Percentiles rank a stretch among this genome's conserved stretches.
Conservation (phyloP, 2,797 vertebrate species). For the Neosilurus mollespiculum region DNA sequence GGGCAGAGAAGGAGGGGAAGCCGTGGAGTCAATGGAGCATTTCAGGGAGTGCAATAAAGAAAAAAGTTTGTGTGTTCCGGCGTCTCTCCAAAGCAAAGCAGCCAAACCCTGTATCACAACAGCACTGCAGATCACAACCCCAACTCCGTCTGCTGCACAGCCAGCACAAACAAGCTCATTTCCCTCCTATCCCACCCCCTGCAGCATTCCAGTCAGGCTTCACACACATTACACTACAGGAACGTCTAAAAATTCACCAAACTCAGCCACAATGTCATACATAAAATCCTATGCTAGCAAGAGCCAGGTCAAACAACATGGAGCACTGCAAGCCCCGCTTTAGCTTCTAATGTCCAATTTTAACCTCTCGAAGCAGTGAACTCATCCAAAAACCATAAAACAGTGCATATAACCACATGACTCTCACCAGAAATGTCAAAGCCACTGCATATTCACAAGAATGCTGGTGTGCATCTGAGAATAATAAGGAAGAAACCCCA, state of each 20-base stretch:
- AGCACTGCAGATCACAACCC: conserved; percentile 9
- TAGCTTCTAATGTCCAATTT: conserved; percentile 16
- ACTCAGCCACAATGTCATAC: conserved; percentile 4
- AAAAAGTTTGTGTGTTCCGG: conserved; percentile 30
- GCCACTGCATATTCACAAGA: neutral
- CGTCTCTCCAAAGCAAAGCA: conserved; percentile 45
- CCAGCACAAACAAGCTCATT: conserved; percentile 43
- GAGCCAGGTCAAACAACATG: conserved; percentile 10
- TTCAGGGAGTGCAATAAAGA: conserved; percentile 18
- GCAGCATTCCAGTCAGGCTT: conserved; percentile 33
- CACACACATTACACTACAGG: conserved; percentile 32
- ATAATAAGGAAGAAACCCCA: neutral
- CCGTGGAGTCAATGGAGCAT: conserved; percentile 16
- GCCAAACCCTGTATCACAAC: conserved; percentile 33
- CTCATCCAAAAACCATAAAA: conserved; percentile 22
- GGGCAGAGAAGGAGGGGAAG: neutral
- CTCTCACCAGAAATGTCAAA: conserved; percentile 17
- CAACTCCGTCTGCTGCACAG: conserved; percentile 24
- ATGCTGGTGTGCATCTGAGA: neutral
- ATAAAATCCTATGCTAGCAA: neutral
- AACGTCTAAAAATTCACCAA: conserved; percentile 33
- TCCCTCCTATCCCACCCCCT: conserved; percentile 35
- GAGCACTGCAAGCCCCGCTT: conserved; percentile 7
- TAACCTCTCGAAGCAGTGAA: conserved; percentile 7
- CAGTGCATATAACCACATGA: conserved; percentile 10